A percentile compares a stretch with the other conserved stretches of the same genome.
These are phyloP conservation scores for Spinus olivaceus DNA, from an alignment of 2,797 vertebrate species.

Conservation along the genomic window DNA sequence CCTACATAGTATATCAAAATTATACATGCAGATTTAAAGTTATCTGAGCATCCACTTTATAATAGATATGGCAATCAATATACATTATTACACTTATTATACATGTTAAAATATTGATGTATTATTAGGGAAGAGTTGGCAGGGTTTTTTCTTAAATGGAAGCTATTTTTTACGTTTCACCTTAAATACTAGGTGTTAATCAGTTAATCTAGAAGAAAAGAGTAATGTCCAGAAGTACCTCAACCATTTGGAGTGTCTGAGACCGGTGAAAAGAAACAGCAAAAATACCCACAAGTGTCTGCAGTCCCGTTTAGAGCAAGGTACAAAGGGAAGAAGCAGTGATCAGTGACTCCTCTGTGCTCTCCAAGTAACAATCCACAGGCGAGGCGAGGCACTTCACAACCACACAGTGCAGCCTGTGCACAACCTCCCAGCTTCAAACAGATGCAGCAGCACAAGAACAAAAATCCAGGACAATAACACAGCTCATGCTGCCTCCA, in stretches of 20 bases:
- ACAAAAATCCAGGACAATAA: conserved; percentile 48
- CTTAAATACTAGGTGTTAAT: background rate
- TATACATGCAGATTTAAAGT: background rate
- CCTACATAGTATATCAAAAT: background rate
- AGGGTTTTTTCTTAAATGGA: background rate
- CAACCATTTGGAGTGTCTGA: conserved; percentile 39
- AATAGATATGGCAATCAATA: background rate
- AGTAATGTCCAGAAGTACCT: conserved; percentile 50
- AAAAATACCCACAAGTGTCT: conserved; percentile 23
- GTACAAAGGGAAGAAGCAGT: background rate
- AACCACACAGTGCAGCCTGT: background rate
- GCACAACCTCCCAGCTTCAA: conserved; percentile 30
- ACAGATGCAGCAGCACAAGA: conserved; percentile 45
- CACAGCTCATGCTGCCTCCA: conserved; percentile 39
- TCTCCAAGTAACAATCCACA: conserved; percentile 54
- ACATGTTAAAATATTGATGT: background rate
- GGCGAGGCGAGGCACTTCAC: conserved; percentile 29
- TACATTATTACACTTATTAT: background rate
- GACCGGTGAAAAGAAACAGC: conserved; percentile 14
- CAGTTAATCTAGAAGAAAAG: background rate
- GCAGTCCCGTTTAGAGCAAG: conserved; percentile 6
- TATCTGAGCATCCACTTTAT: background rate
- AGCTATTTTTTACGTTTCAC: background rate
- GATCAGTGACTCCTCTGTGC: conserved; percentile 32
- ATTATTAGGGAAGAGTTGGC: background rate